These are phyloP conservation scores for Pyrochroa serraticornis DNA, from an alignment of 2,888 invertebrate species.

Conservation along the genomic window DNA sequence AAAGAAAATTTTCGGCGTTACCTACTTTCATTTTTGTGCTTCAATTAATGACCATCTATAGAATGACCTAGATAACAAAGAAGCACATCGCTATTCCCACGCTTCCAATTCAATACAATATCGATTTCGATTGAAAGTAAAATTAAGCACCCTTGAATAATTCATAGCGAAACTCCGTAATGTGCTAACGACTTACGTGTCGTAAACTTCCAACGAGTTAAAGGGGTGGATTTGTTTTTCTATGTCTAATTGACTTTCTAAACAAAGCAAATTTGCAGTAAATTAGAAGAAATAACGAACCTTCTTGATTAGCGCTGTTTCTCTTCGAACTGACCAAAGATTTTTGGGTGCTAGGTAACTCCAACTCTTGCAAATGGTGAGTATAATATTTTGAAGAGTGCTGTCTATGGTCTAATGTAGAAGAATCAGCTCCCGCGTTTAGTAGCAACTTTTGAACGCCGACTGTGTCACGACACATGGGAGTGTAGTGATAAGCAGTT, in stretches of 20 bases:
- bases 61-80: conserved; percentile 21
- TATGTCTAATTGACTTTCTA: neutral
- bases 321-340: conserved; percentile 42
- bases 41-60: neutral
- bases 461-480: conserved; percentile 65
- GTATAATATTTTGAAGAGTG: conserved; percentile 65
- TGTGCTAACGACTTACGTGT: neutral
- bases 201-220: neutral
- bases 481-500: conserved; percentile 72
- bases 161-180: conserved; percentile 10
- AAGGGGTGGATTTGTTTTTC: neutral
- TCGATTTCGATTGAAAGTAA: conserved; percentile 28
- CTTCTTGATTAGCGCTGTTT: conserved; percentile 46
- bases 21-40: neutral
- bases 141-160: conserved; percentile 19
- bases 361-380: conserved; percentile 62
- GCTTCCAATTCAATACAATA: conserved; percentile 23
- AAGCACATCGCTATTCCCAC: conserved; percentile 22
- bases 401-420: conserved; percentile 64
- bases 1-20: neutral
- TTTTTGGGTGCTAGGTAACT: conserved; percentile 58
- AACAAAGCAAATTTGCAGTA: neutral
- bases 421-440: conserved; percentile 68
- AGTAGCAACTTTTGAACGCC: conserved; percentile 66
- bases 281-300: conserved; percentile 39